Percentiles rank a stretch among this genome's conserved stretches.
Evolutionary conservation across 2,797 vertebrate species (phyloP).

Genomic region (Cossypha heuglini): DNA sequence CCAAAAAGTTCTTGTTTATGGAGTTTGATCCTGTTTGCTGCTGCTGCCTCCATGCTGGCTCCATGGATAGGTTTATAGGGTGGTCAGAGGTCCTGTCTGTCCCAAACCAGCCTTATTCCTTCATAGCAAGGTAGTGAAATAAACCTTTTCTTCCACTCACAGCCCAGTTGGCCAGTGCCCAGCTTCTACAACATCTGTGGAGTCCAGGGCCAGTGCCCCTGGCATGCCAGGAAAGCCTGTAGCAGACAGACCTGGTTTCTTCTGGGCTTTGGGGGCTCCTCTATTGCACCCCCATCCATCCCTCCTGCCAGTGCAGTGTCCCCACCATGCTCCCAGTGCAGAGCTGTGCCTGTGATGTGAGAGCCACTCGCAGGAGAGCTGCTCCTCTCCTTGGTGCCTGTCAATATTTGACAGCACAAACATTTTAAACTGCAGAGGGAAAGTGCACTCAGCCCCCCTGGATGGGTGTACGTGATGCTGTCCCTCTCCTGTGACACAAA

Average conservation of each 20-base stretch:
- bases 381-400: not conserved
- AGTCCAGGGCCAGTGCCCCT: not conserved
- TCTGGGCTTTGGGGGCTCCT: not conserved
- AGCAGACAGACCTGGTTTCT: not conserved
- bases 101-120: not conserved
- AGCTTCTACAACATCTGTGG: not conserved
- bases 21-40: not conserved
- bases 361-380: not conserved
- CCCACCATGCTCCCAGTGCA: rapidly evolving
- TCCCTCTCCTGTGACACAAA: not conserved
- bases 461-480: rapidly evolving
- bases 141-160: not conserved
- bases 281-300: rapidly evolving
- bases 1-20: not conserved
- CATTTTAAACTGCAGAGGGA: not conserved
- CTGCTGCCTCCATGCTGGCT: not conserved
- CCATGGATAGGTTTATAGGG: not conserved
- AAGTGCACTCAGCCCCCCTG: rapidly evolving
- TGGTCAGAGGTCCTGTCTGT: not conserved
- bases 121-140: not conserved
- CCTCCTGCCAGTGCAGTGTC: not conserved
- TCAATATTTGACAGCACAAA: rapidly evolving
- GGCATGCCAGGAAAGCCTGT: not conserved
- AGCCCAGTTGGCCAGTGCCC: rapidly evolving
- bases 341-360: rapidly evolving